Evolutionary conservation across 2,113 vertebrate species (phyloP).

Genomic region (Macquaria ambigua): DNA sequence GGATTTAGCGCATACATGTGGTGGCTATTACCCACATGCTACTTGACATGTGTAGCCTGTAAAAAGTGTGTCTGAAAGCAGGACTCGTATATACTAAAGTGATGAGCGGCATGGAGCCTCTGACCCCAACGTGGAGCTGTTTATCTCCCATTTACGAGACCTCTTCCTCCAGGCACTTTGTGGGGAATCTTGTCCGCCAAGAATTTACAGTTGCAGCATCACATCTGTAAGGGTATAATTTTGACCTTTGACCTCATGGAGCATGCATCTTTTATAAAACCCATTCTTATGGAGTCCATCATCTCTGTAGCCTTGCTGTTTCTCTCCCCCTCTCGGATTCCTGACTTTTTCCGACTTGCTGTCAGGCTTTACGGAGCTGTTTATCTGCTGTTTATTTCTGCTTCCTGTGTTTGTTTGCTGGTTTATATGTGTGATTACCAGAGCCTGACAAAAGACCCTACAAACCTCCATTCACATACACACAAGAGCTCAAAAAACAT

Average conservation of each 20-base stretch:
- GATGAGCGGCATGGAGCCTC: slow-evolving; percentile 39
- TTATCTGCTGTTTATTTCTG: slow-evolving; percentile 43
- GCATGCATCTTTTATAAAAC: not conserved
- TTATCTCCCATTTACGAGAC: slow-evolving; percentile 28
- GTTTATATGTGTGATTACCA: slow-evolving; percentile 10
- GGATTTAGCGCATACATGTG: slow-evolving; percentile 57
- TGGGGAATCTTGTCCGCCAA: slow-evolving; percentile 18
- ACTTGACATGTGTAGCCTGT: slow-evolving; percentile 68
- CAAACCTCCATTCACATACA: not conserved
- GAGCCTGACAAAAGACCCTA: not conserved
- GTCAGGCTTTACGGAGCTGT: slow-evolving; percentile 2
- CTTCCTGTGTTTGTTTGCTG: slow-evolving; percentile 48
- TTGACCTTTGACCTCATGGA: slow-evolving; percentile 23
- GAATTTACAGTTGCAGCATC: slow-evolving; percentile 27
- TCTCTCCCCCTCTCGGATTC: not conserved
- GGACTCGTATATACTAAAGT: slow-evolving; percentile 30
- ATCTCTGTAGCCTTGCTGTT: not conserved
- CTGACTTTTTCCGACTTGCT: not conserved
- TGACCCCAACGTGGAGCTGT: slow-evolving; percentile 40
- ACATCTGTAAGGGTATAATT: slow-evolving; percentile 33
- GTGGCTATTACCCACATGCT: slow-evolving; percentile 50
- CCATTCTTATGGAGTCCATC: slow-evolving; percentile 13
- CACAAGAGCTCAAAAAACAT: not conserved
- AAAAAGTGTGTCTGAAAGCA: slow-evolving; percentile 53
- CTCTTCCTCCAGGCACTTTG: not conserved